Conservation (phyloP, 2,113 vertebrate genomes). For the Aegithalos caudatus region DNA sequence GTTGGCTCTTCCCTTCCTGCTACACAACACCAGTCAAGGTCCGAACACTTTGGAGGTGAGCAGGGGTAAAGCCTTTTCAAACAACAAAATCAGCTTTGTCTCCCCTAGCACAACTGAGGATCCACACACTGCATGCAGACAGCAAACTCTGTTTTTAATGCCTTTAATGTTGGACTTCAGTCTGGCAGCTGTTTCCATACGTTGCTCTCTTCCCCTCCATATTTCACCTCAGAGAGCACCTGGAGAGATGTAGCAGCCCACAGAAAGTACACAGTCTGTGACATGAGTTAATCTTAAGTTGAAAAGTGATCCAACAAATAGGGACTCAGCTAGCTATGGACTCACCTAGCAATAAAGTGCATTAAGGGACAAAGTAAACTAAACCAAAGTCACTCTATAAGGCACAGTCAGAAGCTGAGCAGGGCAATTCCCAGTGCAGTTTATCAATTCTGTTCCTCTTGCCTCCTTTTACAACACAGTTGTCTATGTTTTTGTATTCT, state of each 20-base stretch:
- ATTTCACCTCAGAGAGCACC: neutral
- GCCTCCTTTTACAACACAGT: neutral
- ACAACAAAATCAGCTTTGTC: neutral
- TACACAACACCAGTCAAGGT: neutral
- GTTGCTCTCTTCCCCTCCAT: neutral
- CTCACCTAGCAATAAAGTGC: neutral
- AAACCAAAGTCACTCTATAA: neutral
- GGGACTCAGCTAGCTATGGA: neutral
- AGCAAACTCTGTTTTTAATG: neutral
- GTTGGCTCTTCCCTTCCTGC: neutral
- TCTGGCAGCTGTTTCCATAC: neutral
- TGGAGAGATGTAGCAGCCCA: neutral
- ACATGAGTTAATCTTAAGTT: neutral
- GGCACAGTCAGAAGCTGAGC: neutral
- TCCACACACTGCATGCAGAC: rapidly evolving
- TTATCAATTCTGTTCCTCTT: neutral
- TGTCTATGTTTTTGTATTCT: neutral
- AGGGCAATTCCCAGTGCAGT: neutral
- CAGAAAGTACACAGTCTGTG: neutral
- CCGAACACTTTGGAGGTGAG: neutral
- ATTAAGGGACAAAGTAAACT: neutral
- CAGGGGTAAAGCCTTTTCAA: neutral
- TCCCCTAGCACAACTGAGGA: neutral
- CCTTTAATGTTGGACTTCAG: neutral
- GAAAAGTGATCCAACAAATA: neutral